Evolutionary conservation across 2,113 vertebrate genomes (phyloP).

Genomic region (Eudyptes chrysolophus): DNA sequence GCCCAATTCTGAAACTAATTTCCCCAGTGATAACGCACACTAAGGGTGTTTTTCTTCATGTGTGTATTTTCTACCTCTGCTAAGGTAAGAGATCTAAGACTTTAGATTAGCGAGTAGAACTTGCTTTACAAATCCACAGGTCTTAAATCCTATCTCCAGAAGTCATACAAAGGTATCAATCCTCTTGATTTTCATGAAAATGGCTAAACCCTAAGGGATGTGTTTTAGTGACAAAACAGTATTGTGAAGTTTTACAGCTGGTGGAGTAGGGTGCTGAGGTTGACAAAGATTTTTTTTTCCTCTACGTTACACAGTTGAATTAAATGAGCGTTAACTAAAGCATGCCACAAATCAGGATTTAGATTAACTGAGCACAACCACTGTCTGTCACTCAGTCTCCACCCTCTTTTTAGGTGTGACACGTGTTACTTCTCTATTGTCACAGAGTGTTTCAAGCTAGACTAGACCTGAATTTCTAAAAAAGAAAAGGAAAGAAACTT

Average conservation of each 20-base stretch:
- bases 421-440: background rate
- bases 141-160: background rate
- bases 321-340: background rate
- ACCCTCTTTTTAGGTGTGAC: background rate
- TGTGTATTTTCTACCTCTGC: background rate
- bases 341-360: background rate
- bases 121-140: background rate
- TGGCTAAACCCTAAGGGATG: background rate
- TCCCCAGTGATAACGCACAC: background rate
- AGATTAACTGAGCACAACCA: background rate
- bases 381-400: background rate
- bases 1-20: background rate
- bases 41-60: accelerated
- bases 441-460: background rate
- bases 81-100: background rate
- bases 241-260: background rate
- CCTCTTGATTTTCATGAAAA: background rate
- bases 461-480: background rate
- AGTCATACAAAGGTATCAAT: background rate
- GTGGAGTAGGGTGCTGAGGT: background rate
- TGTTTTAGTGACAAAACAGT: background rate
- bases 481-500: background rate
- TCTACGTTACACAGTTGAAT: background rate
- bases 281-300: background rate
- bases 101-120: background rate